Percentiles rank a stretch among this genome's conserved stretches.
These are phyloP conservation scores for Alexandromys fortis DNA, from an alignment of 2,113 vertebrate genomes.

Conservation along the genomic window DNA sequence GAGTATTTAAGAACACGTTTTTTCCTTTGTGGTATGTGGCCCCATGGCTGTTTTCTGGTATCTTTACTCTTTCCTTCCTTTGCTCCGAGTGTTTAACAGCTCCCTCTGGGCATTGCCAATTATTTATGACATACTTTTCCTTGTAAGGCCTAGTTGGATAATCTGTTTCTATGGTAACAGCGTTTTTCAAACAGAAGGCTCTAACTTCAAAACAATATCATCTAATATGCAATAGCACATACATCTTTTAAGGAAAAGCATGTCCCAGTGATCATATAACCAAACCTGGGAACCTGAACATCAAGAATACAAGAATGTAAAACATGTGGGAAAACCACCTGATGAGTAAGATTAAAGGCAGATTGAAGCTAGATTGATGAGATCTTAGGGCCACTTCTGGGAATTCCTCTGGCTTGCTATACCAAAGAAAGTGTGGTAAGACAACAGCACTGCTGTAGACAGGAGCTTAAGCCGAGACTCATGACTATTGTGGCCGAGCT, in stretches of 20 bases:
- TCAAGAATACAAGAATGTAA: conserved; percentile 42
- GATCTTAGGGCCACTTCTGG: conserved; percentile 42
- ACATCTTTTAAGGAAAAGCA: conserved; percentile 76
- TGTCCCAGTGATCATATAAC: conserved; percentile 78
- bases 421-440: conserved; percentile 37
- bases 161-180: conserved; percentile 88
- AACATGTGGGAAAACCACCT: conserved; percentile 61
- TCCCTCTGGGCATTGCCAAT: conserved; percentile 83
- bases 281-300: conserved; percentile 71
- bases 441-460: conserved; percentile 56
- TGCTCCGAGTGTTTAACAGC: conserved; percentile 83
- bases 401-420: conserved; percentile 34
- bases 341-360: conserved; percentile 8
- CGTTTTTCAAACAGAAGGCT: conserved; percentile 85
- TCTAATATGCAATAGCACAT: conserved; percentile 79
- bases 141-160: conserved; percentile 85
- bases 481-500: background rate
- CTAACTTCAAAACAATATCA: conserved; percentile 84
- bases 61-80: conserved; percentile 69
- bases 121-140: conserved; percentile 87
- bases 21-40: conserved; percentile 41
- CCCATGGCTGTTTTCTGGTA: conserved; percentile 54
- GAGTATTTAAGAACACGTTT: conserved; percentile 51
- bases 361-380: background rate
- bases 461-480: conserved; percentile 39